These are phyloP conservation scores for Epizoanthus illoricatus DNA, from an alignment of 92 coral and sea anemone species.

Conservation along the genomic window DNA sequence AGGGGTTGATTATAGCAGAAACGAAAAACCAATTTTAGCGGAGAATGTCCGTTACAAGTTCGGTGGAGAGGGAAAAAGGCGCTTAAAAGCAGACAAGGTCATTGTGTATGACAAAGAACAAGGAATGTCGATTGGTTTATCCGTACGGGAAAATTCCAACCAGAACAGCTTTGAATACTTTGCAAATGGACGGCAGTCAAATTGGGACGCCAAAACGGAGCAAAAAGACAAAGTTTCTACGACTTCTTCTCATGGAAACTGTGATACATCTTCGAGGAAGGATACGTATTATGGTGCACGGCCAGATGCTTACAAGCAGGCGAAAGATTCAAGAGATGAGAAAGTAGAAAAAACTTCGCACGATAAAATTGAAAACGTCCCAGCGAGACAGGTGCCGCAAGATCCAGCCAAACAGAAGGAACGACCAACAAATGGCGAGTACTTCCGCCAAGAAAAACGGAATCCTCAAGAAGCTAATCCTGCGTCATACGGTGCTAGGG, in stretches of 20 bases:
- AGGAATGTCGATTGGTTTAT: constrained; percentile 57
- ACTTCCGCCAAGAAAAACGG: constrained; percentile 31
- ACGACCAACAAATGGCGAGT: not conserved
- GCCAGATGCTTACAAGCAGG: not conserved
- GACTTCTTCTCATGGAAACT: constrained; percentile 5
- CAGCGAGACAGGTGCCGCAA: not conserved
- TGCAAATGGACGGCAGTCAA: constrained; percentile 42
- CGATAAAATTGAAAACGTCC: constrained; percentile 5
- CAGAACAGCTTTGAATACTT: constrained; percentile 54
- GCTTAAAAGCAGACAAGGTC: constrained; percentile 54
- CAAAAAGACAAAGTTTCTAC: constrained; percentile 27
- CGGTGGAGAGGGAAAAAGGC: constrained; percentile 49
- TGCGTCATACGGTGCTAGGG: constrained; percentile 3
- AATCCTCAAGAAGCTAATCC: constrained; percentile 13
- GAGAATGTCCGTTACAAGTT: constrained; percentile 63
- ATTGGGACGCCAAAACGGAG: constrained; percentile 33
- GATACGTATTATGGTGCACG: not conserved
- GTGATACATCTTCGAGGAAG: constrained; percentile 9
- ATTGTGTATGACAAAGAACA: constrained; percentile 56
- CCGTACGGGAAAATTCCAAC: constrained; percentile 59
- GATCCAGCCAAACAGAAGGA: constrained; percentile 4
- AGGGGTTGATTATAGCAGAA: constrained; percentile 37
- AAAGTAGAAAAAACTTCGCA: constrained; percentile 20
- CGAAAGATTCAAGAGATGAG: constrained; percentile 21
- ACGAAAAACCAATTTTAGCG: constrained; percentile 78